Evolutionary conservation across 64 coral and sea anemone genomes (phyloP), one percentile per base, ranked within the genome.

Genomic region (Stichodactyla mertensii): DNA sequence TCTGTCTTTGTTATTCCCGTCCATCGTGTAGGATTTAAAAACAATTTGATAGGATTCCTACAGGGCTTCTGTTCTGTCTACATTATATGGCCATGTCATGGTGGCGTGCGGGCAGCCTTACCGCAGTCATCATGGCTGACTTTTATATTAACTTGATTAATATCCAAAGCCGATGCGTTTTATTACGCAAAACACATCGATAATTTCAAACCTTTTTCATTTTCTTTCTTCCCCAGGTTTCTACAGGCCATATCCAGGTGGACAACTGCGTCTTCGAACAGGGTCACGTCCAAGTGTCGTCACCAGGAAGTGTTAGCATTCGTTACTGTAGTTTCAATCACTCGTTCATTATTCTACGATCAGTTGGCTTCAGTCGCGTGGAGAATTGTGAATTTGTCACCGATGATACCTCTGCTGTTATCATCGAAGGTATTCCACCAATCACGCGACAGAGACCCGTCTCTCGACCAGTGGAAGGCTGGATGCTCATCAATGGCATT

Each of bases 241-340:
- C 90, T 5, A 93, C 88, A 52, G 97, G 97, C 10, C 91, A 92
- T 82, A 59, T 99, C 58, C 93, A 92, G 18, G 22, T 99, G 11
- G 97, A 99, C 26, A 99, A 99, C 82, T 99, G 93, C 31, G 80
- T 88, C 22, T 77, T 99, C 52, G 97, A 99, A 52, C 88, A 99
- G 36, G 97, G 97, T 0, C 97, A 99, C 27, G 71, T 99, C 7
- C 90, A 95, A 88, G 93, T 95, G 10, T 92, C 93, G 6, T 95
- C 92, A 2, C 97, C 97, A 24, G 97, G 93, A 2, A 90, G 90
- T 55, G 77, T 99, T 71, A 58, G 57, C 26, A 84, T 99, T 83
- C 82, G 93, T 58, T 99, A 99, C 86, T 92, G 93, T 51, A 87
- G 85, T 16, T 99, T 99, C 58, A 93, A 92, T 16, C 92, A 88